Evolutionary conservation across 35 echinoderm and acorn worm species (phyloP).

Genomic region (Acanthaster planci): DNA sequence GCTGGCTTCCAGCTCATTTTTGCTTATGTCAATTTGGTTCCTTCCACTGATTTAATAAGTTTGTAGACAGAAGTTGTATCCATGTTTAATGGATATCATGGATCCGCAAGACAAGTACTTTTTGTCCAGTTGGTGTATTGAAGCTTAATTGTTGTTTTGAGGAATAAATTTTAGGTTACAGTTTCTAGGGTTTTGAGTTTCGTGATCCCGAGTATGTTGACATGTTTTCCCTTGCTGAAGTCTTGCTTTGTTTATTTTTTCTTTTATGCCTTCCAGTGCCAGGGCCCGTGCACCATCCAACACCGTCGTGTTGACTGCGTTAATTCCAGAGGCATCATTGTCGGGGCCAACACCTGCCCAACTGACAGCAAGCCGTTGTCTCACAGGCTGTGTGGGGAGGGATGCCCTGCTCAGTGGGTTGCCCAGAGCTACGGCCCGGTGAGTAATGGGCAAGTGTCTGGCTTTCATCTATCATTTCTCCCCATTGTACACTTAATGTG

Average conservation of each 20-base stretch:
- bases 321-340: neutral
- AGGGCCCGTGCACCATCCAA: constrained; percentile 23
- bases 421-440: constrained; percentile 30
- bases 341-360: neutral
- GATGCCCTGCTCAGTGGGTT: constrained; percentile 48
- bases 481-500: too few relatives aligned
- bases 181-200: too few relatives aligned
- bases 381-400: constrained; percentile 30
- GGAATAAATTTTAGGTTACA: neutral
- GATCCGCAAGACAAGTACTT: too few relatives aligned
- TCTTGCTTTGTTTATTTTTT: neutral
- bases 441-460: too few relatives aligned
- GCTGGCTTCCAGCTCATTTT: too few relatives aligned
- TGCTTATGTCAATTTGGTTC: too few relatives aligned
- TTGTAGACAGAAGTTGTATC: too few relatives aligned
- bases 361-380: constrained; percentile 17
- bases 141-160: neutral
- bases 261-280: constrained; percentile 17
- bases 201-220: too few relatives aligned
- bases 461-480: too few relatives aligned
- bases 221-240: neutral
- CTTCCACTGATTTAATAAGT: too few relatives aligned
- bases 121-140: too few relatives aligned
- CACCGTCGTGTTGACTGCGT: constrained; percentile 39
- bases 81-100: too few relatives aligned